These are phyloP conservation scores for Sturmia bella DNA, from an alignment of 2,888 invertebrate species.

Conservation along the genomic window DNA sequence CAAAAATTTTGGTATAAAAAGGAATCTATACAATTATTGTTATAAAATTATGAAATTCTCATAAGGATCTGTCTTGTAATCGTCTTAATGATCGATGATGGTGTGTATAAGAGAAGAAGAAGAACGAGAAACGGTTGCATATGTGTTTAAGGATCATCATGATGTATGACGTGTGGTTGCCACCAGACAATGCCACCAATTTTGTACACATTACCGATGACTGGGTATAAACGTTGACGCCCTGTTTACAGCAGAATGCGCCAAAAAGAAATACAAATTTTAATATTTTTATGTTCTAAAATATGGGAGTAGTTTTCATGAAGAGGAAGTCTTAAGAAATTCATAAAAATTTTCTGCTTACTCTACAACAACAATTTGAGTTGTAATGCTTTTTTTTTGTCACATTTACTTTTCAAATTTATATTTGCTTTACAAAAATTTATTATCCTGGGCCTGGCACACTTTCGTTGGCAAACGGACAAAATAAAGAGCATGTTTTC, in stretches of 20 bases:
- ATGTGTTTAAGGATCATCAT: constrained; percentile 18
- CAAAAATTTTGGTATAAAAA: constrained; percentile 16
- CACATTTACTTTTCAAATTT: constrained; percentile 13
- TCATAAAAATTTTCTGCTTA: constrained; percentile 69
- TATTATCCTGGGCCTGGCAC: constrained; percentile 68
- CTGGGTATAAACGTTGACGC: constrained; percentile 66
- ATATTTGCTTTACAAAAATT: constrained; percentile 42
- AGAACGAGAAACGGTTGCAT: constrained; percentile 23
- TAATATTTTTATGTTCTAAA: constrained; percentile 19
- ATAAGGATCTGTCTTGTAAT: constrained; percentile 70
- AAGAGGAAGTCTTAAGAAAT: constrained; percentile 43
- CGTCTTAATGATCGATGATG: constrained; percentile 58
- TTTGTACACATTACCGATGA: constrained; percentile 39
- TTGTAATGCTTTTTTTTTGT: constrained; percentile 16
- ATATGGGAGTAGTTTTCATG: constrained; percentile 35
- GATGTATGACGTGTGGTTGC: constrained; percentile 65
- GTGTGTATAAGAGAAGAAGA: not conserved
- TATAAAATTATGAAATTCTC: constrained; percentile 77
- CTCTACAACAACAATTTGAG: constrained; percentile 63
- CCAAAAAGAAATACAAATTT: constrained; percentile 25
- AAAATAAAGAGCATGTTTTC: not conserved
- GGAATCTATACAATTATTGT: constrained; percentile 70
- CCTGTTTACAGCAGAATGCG: constrained; percentile 53
- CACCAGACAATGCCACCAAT: constrained; percentile 49
- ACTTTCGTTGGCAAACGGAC: constrained; percentile 39